Percentiles rank a stretch among this genome's conserved stretches.
Conservation (phyloP, 2,888 invertebrate genomes). For the Aphodius sticticus region DNA sequence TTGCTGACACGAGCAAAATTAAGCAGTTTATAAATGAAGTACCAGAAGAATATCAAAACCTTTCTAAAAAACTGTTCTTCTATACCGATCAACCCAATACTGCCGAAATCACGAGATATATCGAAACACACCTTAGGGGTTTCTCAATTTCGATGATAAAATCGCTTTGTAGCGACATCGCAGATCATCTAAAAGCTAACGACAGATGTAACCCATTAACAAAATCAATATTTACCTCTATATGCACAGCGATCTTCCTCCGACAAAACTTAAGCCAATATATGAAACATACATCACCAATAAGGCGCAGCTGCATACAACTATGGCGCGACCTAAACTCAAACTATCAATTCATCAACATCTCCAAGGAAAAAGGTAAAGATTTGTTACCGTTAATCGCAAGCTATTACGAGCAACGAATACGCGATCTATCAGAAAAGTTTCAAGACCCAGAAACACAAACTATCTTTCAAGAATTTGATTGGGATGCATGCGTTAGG, state of each 20-base stretch:
- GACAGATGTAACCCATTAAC: background rate
- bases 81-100: background rate
- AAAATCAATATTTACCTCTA: background rate
- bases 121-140: background rate
- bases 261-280: background rate
- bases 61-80: background rate
- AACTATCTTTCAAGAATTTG: background rate
- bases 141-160: background rate
- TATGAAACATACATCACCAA: background rate
- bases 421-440: background rate
- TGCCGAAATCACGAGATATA: background rate
- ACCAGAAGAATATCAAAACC: background rate
- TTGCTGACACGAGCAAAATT: background rate
- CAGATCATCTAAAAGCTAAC: background rate
- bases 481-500: background rate
- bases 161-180: background rate
- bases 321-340: background rate
- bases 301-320: background rate
- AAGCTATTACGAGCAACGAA: background rate
- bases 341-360: background rate
- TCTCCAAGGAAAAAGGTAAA: background rate
- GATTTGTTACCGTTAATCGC: background rate
- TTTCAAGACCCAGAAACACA: background rate
- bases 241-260: background rate
- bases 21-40: background rate